Base-by-base conservation (phyloP, 2,797 vertebrate genomes). In the Malurus leucopterus region DNA sequence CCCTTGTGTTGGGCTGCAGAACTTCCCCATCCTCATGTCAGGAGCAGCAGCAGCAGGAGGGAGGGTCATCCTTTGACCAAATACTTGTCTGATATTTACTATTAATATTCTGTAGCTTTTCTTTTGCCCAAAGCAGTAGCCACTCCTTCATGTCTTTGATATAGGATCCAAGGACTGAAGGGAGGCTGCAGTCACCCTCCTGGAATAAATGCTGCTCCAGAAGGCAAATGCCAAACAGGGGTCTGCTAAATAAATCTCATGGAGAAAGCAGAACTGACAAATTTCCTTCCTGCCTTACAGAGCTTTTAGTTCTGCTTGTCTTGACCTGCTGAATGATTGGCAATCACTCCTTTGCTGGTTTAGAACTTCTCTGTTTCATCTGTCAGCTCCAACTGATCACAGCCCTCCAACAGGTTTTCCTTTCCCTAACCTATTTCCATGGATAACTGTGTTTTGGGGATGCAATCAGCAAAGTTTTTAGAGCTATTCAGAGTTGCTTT, bases 271-370 rank as follows among this genome's bases (percentile, higher is more conserved):
- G 19, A 72, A 15, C 21, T 54, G 54, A 77, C 18, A 75, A 20
- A 84, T 72, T 81, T 81, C 8, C 8, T 11, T 75, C 21, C n/a
- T 86, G 21, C 26, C 18, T 41, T 58, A 38, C 67, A 34, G 36
- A 63, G 36, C 6, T 57, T 88, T 91, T 88, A 46, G 49, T 63
- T 84, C 51, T 67, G 19, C 26, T 65, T 88, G 24, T 59, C 50
- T 84, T 76, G 41, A 72, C 21, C n/a, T 54, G 15, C 30, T 7
- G 16, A 67, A 69, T 38, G 34, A 78, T 32, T 86, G 19, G 24
- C 65, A 71, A 24, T 59, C 4, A 0, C 24, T 82, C 23, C 14
- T 81, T 59, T 30, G 29, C 23, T 47, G 29, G 18, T 81, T 84
- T 44, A 65, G 88, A 77, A 68, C 20, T 44, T 88, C 0, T 0